Conservation (phyloP, 2,888 invertebrate genomes). For the Epinotia nisella region DNA sequence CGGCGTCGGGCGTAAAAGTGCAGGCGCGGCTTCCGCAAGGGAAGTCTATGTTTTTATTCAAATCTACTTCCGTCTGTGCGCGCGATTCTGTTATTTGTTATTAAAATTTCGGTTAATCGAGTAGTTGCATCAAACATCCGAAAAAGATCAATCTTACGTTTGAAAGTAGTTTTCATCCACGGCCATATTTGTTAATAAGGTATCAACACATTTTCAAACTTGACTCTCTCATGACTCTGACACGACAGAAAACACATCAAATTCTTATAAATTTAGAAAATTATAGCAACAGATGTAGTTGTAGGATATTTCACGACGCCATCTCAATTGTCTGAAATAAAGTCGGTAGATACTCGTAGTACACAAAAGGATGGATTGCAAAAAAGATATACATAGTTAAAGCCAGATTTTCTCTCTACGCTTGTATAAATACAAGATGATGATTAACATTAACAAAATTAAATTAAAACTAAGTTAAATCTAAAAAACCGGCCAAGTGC, state of each 20-base stretch:
- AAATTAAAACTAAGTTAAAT: too few species aligned
- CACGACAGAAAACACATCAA: neutral
- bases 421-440: too few species aligned
- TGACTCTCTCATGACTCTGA: neutral
- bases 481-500: too few species aligned
- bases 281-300: too few species aligned
- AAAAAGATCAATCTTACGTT: neutral
- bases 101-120: constrained; percentile 12
- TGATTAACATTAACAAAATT: too few species aligned
- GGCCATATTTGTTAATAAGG: neutral
- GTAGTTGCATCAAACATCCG: neutral
- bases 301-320: too few species aligned
- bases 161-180: neutral
- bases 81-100: constrained; percentile 28
- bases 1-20: constrained; percentile 47
- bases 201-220: neutral
- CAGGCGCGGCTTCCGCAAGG: constrained; percentile 74
- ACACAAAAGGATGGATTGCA: too few species aligned
- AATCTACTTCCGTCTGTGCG: constrained; percentile 70
- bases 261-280: neutral
- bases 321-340: neutral
- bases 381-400: too few species aligned
- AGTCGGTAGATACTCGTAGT: too few species aligned
- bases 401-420: too few species aligned
- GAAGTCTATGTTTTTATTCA: constrained; percentile 79